Conservation (phyloP, 2,113 vertebrate genomes). For the Lanius ludovicianus region DNA sequence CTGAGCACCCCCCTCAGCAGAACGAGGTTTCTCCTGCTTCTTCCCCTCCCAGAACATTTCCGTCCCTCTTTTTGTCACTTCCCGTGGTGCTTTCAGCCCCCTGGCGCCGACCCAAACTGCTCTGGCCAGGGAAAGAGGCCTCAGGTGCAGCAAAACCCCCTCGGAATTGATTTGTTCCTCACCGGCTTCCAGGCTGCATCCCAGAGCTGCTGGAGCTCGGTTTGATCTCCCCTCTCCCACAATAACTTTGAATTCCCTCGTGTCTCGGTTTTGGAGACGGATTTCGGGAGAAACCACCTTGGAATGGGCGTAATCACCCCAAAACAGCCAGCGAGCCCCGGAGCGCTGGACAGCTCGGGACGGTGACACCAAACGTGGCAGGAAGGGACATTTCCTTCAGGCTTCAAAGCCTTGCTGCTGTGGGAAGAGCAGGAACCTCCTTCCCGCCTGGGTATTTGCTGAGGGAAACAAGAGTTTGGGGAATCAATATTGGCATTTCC, state of each 20-base stretch:
- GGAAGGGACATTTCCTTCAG: neutral
- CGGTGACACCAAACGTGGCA: accelerated
- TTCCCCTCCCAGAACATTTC: neutral
- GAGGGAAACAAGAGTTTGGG: neutral
- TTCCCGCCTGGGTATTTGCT: neutral
- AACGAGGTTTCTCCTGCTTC: neutral
- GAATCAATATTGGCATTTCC: neutral
- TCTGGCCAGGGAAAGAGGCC: neutral
- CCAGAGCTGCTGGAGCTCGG: neutral
- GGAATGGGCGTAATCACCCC: neutral
- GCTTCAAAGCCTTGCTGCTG: neutral
- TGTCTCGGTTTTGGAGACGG: neutral
- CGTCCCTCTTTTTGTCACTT: neutral
- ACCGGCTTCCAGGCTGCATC: neutral
- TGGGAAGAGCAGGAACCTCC: neutral
- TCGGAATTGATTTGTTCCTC: neutral
- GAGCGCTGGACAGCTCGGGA: neutral
- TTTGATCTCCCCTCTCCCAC: neutral
- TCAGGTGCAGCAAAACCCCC: neutral
- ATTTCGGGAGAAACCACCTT: neutral
- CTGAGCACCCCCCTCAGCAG: neutral
- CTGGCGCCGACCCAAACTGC: accelerated
- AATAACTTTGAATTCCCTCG: neutral
- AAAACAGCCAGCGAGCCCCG: neutral
- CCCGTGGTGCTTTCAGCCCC: accelerated